Evolutionary conservation across 2,888 invertebrate species (phyloP).

Genomic region (Sialis fuliginosa): DNA sequence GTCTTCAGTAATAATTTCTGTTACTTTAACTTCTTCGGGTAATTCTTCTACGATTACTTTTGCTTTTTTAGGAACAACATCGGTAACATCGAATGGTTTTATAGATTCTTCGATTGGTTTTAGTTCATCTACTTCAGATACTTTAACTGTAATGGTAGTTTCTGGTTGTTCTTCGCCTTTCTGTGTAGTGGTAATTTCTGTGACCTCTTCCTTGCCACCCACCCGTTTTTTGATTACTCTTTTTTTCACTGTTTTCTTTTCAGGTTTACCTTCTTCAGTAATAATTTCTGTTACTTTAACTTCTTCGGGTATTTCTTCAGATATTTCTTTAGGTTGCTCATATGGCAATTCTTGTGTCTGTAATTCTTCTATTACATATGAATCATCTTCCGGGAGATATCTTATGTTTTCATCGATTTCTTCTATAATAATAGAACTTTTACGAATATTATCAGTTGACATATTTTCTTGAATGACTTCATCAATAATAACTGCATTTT

Average conservation of each 20-base stretch:
- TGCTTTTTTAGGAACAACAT: neutral
- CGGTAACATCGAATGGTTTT: neutral
- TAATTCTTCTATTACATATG: slow-evolving; percentile 9
- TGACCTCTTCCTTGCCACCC: slow-evolving; percentile 20
- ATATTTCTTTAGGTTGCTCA: slow-evolving; percentile 7
- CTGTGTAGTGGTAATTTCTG: slow-evolving; percentile 19
- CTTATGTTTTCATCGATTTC: slow-evolving; percentile 1
- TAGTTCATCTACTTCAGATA: slow-evolving; percentile 10
- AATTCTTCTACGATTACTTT: slow-evolving; percentile 15
- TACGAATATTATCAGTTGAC: neutral
- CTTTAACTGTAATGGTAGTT: slow-evolving; percentile 18
- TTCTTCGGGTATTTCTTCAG: slow-evolving; percentile 15
- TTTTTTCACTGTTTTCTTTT: slow-evolving; percentile 18
- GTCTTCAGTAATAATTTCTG: slow-evolving; percentile 13
- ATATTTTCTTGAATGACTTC: neutral
- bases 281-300: slow-evolving; percentile 24
- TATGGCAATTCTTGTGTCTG: neutral
- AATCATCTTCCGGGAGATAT: slow-evolving; percentile 3
- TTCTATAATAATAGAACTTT: neutral
- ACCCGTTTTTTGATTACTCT: slow-evolving; percentile 25
- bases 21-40: slow-evolving; percentile 16
- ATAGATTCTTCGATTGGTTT: neutral
- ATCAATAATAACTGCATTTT: slow-evolving; percentile 5
- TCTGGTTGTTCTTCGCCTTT: slow-evolving; percentile 11
- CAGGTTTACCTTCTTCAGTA: slow-evolving; percentile 21